Percentiles rank a stretch among this genome's conserved stretches.
These are phyloP conservation scores for Thymallus thymallus DNA, from an alignment of 2,113 vertebrate genomes.

Conservation along the genomic window DNA sequence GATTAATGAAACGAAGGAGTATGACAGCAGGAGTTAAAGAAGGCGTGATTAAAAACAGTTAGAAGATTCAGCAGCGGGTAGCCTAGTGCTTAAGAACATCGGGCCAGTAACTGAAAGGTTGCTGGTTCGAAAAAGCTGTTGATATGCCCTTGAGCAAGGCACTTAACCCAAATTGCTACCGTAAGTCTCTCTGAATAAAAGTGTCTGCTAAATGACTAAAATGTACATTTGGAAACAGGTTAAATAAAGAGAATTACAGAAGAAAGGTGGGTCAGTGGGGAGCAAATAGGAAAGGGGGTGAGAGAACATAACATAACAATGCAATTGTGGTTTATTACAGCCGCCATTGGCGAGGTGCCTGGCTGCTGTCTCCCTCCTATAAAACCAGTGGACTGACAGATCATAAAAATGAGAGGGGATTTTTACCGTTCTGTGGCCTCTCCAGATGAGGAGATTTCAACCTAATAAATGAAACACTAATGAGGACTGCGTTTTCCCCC, in stretches of 20 bases:
- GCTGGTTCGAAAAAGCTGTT: too few species aligned
- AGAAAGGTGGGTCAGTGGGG: neutral
- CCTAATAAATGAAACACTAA: slow-evolving; percentile 31
- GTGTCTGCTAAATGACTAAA: too few species aligned
- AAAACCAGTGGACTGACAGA: slow-evolving; percentile 8
- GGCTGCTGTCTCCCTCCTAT: neutral
- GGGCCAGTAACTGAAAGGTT: too few species aligned
- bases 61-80: too few species aligned
- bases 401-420: slow-evolving; percentile 7
- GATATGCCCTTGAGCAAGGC: too few species aligned
- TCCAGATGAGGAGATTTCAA: slow-evolving; percentile 27
- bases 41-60: too few species aligned
- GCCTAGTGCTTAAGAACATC: too few species aligned
- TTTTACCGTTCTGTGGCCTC: slow-evolving; percentile 17
- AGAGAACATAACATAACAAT: neutral
- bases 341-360: neutral
- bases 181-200: too few species aligned
- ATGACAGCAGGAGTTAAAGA: too few species aligned
- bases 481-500: slow-evolving; percentile 5
- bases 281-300: neutral
- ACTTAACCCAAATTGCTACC: too few species aligned
- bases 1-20: too few species aligned
- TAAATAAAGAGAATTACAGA: neutral
- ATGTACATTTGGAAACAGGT: too few species aligned
- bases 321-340: neutral